Conservation (phyloP, 2,797 vertebrate species). For the Dendrocincla tyrannina region DNA sequence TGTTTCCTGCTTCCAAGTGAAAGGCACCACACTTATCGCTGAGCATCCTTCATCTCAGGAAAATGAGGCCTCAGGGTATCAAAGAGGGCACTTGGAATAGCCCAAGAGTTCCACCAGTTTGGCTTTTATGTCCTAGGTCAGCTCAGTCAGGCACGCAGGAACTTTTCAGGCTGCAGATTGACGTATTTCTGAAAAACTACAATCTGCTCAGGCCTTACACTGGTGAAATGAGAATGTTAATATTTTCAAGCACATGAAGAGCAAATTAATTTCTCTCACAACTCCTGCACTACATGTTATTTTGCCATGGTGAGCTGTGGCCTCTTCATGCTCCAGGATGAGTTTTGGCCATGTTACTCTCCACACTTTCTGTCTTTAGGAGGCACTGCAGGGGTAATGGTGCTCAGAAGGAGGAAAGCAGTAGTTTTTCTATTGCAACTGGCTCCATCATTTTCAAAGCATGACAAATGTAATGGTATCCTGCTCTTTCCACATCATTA, state of each 20-base stretch:
- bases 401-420: not conserved
- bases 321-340: not conserved
- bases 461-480: not conserved
- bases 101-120: not conserved
- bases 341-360: not conserved
- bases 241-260: not conserved
- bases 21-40: not conserved
- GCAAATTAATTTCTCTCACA: not conserved
- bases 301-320: not conserved
- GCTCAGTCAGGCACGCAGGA: not conserved
- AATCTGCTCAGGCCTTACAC: not conserved
- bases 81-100: not conserved
- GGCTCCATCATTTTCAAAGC: not conserved
- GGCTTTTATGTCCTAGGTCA: not conserved
- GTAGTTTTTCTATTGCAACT: not conserved
- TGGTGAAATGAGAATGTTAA: not conserved
- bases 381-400: not conserved
- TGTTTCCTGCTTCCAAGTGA: constrained; percentile 29
- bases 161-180: not conserved
- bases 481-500: constrained; percentile 1
- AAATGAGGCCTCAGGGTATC: not conserved
- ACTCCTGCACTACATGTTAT: not conserved
- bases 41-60: not conserved
- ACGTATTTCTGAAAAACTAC: not conserved
- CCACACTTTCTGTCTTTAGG: not conserved